Base-by-base conservation (phyloP, 2,888 invertebrate genomes). In the Toxonevra muliebris region DNA sequence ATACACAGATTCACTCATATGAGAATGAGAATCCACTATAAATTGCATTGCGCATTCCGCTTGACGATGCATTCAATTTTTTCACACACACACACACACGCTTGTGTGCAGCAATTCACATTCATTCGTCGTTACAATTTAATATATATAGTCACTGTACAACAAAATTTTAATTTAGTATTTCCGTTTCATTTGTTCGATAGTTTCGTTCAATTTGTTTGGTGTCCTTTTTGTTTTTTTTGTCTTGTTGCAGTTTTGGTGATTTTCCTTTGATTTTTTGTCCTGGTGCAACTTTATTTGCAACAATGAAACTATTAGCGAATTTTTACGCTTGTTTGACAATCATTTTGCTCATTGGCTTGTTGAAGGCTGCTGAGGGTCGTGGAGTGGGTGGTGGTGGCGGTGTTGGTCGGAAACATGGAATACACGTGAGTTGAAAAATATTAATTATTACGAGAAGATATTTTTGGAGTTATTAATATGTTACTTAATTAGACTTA, bases 251-350 rank as follows among this genome's bases (percentile, higher is more conserved):
- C n/a, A n/a, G 13, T n/a, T 48, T 48, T 10, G 48, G 13, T 15
- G 15, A 48, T 10, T 48, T 13, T 4, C 5, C 48, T 13, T 10
- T 10, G 8, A 5, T 48, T 48, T 48, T 48, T 48, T 48, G 65
- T 61, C 52, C 74, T 69, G 67, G 72, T 73, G 30, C 30, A 30
- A 30, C 68, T 74, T 71, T 77, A 75, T 78, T 71, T 71, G 78
- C 78, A 77, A 77, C 79, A 77, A 76, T 77, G 77, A 72, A 74
- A 58, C 65, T 54, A 71, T 77, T 75, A 74, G 75, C 76, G 71
- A 74, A 72, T 74, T 75, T 78, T 79, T 74, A 77, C 78, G 77
- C 79, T 78, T 77, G 78, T 79, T 77, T 79, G 78, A 73, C 78
- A 77, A 74, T 77, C 78, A 77, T 77, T 79, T 71, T 75, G 79